Evolutionary conservation across 2,888 invertebrate genomes (phyloP).

Genomic region (Stenurella melanura): DNA sequence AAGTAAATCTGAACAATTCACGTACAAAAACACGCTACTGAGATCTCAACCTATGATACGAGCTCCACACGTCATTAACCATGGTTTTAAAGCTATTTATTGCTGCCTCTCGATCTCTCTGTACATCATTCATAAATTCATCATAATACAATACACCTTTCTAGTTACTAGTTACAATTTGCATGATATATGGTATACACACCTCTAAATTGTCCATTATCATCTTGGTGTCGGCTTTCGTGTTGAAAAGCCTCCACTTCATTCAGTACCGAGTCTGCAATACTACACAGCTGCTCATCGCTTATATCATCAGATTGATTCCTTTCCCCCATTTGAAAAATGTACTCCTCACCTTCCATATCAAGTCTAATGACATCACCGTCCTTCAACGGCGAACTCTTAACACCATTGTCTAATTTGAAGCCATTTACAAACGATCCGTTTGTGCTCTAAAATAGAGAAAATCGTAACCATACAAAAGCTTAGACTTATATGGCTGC

Average conservation of each 20-base stretch:
- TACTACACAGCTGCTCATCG: slow-evolving; percentile 48
- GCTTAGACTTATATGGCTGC: too few species aligned
- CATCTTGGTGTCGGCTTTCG: background rate
- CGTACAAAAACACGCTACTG: too few species aligned
- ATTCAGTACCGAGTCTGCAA: slow-evolving; percentile 44
- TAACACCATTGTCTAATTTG: slow-evolving; percentile 41
- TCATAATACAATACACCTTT: too few species aligned
- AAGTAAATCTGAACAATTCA: too few species aligned
- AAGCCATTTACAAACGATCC: slow-evolving; percentile 56
- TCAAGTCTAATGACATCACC: slow-evolving; percentile 52
- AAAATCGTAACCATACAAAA: background rate
- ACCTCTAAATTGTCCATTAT: background rate
- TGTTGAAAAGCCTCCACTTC: slow-evolving; percentile 28
- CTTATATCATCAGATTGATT: slow-evolving; percentile 40
- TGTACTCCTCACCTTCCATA: slow-evolving; percentile 36
- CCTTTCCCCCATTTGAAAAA: slow-evolving; percentile 14
- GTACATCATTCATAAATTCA: too few species aligned
- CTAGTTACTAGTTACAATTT: too few species aligned
- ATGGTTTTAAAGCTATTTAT: too few species aligned
- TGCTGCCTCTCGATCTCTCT: too few species aligned
- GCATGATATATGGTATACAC: too few species aligned
- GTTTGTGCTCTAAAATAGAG: slow-evolving; percentile 57
- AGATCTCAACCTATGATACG: too few species aligned
- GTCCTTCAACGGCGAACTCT: slow-evolving; percentile 47
- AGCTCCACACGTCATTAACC: too few species aligned